Percentiles rank a stretch among this genome's conserved stretches.
These are phyloP conservation scores for Planiliza haematocheilus DNA, from an alignment of 2,113 vertebrate species.

Conservation along the genomic window DNA sequence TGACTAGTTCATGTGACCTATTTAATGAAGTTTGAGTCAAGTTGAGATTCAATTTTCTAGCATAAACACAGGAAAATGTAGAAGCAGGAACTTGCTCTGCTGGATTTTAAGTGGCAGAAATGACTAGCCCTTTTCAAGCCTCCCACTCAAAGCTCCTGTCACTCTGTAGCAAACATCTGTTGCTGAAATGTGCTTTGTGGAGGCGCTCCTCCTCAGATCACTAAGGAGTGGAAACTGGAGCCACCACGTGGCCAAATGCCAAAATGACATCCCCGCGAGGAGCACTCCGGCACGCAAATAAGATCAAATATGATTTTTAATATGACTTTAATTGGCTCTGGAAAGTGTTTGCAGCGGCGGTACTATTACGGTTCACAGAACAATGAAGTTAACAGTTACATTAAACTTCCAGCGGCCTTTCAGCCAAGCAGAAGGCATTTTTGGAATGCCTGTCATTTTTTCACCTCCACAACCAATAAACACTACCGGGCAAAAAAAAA, in stretches of 20 bases:
- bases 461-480: slow-evolving; percentile 70
- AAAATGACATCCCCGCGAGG: slow-evolving; percentile 24
- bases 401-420: slow-evolving; percentile 40
- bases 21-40: background rate
- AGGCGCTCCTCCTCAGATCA: slow-evolving; percentile 12
- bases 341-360: slow-evolving; percentile 29
- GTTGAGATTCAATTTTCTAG: background rate
- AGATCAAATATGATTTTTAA: slow-evolving; percentile 38
- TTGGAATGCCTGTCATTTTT: slow-evolving; percentile 75
- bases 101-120: slow-evolving; percentile 29
- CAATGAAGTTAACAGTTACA: slow-evolving; percentile 26
- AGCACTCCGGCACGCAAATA: slow-evolving; percentile 8
- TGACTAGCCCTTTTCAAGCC: slow-evolving; percentile 37
- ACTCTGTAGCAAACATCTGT: slow-evolving; percentile 70
- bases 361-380: slow-evolving; percentile 22
- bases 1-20: too few species aligned
- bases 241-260: slow-evolving; percentile 68
- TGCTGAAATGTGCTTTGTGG: slow-evolving; percentile 70
- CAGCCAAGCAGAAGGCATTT: slow-evolving; percentile 59
- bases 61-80: background rate
- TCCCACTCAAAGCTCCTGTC: slow-evolving; percentile 47
- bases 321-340: slow-evolving; percentile 34
- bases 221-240: slow-evolving; percentile 50
- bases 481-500: slow-evolving; percentile 33
- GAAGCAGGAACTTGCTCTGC: background rate